Evolutionary conservation across 2,888 invertebrate species (phyloP).

Genomic region (Isoperla grammatica): DNA sequence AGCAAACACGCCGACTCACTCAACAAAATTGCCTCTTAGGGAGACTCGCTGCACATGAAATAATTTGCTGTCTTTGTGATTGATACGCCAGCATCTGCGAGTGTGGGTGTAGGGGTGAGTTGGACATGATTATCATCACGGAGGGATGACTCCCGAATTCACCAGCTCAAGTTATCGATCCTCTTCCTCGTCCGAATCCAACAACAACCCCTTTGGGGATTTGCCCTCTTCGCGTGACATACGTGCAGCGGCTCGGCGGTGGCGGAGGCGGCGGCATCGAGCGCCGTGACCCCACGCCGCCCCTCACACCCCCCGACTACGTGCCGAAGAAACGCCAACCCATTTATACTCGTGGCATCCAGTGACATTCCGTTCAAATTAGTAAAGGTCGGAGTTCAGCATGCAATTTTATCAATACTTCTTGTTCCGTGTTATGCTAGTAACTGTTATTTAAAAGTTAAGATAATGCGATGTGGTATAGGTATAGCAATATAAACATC

Average conservation of each 20-base stretch:
- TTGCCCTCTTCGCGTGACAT: constrained; percentile 17
- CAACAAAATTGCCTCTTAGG: not conserved
- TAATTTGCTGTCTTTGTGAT: constrained; percentile 17
- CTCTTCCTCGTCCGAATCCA: constrained; percentile 15
- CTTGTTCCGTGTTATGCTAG: too few relatives aligned
- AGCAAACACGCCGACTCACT: not conserved
- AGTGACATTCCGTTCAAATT: constrained; percentile 18
- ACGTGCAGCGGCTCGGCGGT: constrained; percentile 11
- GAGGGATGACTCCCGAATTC: constrained; percentile 15
- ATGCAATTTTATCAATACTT: constrained; percentile 14
- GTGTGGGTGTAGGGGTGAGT: not conserved
- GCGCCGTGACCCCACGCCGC: constrained; percentile 12
- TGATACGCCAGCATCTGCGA: constrained; percentile 8
- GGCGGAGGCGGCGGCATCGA: constrained; percentile 15
- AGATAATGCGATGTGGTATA: too few relatives aligned
- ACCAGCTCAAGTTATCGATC: constrained; percentile 17
- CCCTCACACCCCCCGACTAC: constrained; percentile 3
- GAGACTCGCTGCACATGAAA: constrained; percentile 4
- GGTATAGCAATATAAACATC: too few relatives aligned
- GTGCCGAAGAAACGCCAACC: constrained; percentile 6
- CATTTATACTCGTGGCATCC: constrained; percentile 18
- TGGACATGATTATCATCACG: constrained; percentile 14
- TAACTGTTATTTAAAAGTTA: too few relatives aligned
- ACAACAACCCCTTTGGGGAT: constrained; percentile 19
- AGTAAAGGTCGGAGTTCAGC: constrained; percentile 16